phyloP scores from a whole-genome alignment of 2,888 invertebrate genomes.

The Notodonta dromedarius region DNA sequence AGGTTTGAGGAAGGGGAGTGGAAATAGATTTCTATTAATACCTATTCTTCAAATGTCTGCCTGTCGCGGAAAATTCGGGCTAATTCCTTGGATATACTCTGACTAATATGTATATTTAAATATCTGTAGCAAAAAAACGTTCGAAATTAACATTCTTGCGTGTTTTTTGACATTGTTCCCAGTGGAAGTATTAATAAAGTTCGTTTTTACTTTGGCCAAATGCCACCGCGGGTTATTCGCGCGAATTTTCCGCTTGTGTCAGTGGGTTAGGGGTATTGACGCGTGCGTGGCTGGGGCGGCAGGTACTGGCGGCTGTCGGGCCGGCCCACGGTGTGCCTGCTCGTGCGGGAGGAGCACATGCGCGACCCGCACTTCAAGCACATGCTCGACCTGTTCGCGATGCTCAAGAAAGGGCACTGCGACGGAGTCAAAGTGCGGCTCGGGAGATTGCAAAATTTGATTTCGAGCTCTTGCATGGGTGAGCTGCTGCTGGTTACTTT shows the following conservation, averaged over 20 bases:
- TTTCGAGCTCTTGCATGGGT: constrained; percentile 99
- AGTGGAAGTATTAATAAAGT: too few relatives aligned
- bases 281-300: not conserved
- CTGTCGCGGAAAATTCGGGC: too few relatives aligned
- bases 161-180: too few relatives aligned
- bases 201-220: too few relatives aligned
- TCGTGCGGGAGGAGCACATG: constrained; percentile 98
- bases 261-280: not conserved
- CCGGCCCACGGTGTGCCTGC: constrained; percentile 97
- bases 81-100: too few relatives aligned
- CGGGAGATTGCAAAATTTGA: constrained; percentile 96
- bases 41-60: too few relatives aligned
- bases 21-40: too few relatives aligned
- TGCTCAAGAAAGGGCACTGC: constrained; percentile 98
- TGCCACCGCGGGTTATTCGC: too few relatives aligned
- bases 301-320: constrained; percentile 99
- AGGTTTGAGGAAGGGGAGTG: too few relatives aligned
- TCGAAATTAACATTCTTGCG: too few relatives aligned
- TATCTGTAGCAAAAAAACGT: too few relatives aligned
- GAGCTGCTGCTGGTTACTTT: constrained; percentile 16
- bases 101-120: too few relatives aligned
- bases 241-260: not conserved
- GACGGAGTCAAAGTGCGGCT: constrained; percentile 98
- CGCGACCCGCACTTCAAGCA: constrained; percentile 98
- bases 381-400: constrained; percentile 97